Conservation (phyloP, 2,113 vertebrate species). For the Nibea albiflora region DNA sequence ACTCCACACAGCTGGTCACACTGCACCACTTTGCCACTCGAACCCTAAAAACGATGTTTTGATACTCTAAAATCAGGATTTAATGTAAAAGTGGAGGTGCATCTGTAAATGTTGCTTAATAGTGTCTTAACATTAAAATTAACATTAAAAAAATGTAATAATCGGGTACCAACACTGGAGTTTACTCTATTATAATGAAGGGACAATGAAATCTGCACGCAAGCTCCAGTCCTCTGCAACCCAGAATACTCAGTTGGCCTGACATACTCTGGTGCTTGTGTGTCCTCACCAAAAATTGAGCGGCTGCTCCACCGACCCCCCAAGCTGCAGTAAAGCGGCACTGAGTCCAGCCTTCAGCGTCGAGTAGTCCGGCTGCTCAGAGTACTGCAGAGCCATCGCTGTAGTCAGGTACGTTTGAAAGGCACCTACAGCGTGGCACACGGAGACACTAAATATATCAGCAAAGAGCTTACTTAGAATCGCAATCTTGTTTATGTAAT, state of each 20-base stretch:
- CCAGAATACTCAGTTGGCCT: background rate
- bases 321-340: slow-evolving; percentile 79
- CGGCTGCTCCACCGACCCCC: slow-evolving; percentile 59
- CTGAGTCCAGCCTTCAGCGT: slow-evolving; percentile 78
- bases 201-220: background rate
- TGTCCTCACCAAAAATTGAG: slow-evolving; percentile 66
- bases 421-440: slow-evolving; percentile 76
- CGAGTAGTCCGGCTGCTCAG: slow-evolving; percentile 87
- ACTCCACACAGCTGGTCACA: no score
- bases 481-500: background rate
- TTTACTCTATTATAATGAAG: background rate
- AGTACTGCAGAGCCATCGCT: slow-evolving; percentile 86
- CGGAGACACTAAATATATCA: slow-evolving; percentile 23
- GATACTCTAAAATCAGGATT: background rate
- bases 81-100: background rate
- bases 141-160: no score
- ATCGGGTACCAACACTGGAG: background rate
- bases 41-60: background rate
- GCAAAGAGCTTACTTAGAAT: background rate
- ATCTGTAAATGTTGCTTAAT: background rate
- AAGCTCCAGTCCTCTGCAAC: no score
- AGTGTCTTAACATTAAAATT: background rate
- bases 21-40: no score
- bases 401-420: slow-evolving; percentile 84
- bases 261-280: background rate